phyloP scores from a whole-genome alignment of 2,888 invertebrate genomes.

The Sarcophaga variegata region DNA sequence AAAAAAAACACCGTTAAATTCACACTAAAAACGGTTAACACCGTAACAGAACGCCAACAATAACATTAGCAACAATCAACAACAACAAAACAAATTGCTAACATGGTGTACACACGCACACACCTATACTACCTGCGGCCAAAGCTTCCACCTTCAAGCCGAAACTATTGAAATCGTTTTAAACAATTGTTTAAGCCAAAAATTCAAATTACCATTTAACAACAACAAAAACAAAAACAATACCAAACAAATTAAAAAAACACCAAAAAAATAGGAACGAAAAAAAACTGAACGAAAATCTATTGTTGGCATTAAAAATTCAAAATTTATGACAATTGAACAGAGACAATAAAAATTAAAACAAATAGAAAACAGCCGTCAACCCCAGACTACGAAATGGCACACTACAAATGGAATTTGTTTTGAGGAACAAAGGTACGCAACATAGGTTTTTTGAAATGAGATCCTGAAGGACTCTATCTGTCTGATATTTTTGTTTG shows the following conservation, averaged over 20 bases:
- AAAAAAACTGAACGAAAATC: background rate
- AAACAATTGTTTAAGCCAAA: background rate
- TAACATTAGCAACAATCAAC: background rate
- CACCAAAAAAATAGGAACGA: background rate
- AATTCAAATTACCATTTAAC: conserved; percentile 22
- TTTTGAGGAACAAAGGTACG: too few relatives aligned
- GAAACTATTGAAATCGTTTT: conserved; percentile 21
- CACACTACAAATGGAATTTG: background rate
- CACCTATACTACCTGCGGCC: too few relatives aligned
- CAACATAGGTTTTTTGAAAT: too few relatives aligned
- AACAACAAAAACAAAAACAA: conserved; percentile 9
- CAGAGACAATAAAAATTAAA: conserved; percentile 10
- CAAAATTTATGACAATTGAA: conserved; percentile 60
- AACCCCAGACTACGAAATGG: background rate
- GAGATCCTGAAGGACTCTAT: too few relatives aligned
- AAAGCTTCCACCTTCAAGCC: too few relatives aligned
- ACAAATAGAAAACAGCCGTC: conserved; percentile 24
- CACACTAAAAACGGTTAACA: conserved; percentile 34
- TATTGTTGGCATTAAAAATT: conserved; percentile 41
- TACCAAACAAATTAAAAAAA: background rate
- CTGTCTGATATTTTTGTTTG: too few relatives aligned
- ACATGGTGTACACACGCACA: background rate
- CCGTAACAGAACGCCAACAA: background rate
- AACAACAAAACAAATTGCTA: conserved; percentile 16
- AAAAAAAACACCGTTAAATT: conserved; percentile 53